phyloP scores from a whole-genome alignment of 2,888 invertebrate genomes.

The Dendrolimus pini region DNA sequence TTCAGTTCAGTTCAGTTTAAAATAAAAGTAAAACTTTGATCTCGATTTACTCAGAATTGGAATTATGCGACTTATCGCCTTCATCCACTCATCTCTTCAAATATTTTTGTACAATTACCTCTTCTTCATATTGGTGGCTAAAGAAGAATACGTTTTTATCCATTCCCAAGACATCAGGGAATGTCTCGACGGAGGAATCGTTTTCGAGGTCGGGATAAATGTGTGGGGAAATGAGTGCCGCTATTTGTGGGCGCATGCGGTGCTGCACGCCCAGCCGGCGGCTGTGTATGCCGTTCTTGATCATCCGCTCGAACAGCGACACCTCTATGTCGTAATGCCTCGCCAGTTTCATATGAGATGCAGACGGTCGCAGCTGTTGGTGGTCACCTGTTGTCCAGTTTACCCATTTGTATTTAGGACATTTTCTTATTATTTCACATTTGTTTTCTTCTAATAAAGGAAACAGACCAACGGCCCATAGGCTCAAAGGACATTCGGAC shows the following conservation, averaged over 20 bases:
- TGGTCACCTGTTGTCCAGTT: constrained; percentile 79
- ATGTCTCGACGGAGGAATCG: constrained; percentile 75
- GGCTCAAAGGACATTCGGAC: too few species aligned
- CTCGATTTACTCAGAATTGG: too few species aligned
- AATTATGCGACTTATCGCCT: too few species aligned
- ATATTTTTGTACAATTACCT: constrained; percentile 33
- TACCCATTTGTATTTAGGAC: too few species aligned
- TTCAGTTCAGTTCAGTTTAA: too few species aligned
- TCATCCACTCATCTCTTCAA: too few species aligned
- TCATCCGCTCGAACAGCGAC: constrained; percentile 89
- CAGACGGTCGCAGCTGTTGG: constrained; percentile 85
- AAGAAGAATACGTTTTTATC: constrained; percentile 82
- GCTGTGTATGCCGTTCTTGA: constrained; percentile 79
- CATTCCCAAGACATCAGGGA: constrained; percentile 78
- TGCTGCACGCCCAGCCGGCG: constrained; percentile 82
- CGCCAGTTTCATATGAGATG: constrained; percentile 81
- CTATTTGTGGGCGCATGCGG: constrained; percentile 82
- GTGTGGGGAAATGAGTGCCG: constrained; percentile 77
- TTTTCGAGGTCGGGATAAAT: constrained; percentile 82
- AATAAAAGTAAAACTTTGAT: too few species aligned
- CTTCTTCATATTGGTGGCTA: constrained; percentile 77
- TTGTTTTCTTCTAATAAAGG: too few species aligned
- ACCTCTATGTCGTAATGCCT: constrained; percentile 81
- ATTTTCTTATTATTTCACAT: too few species aligned
- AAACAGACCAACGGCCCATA: too few species aligned